Evolutionary conservation across 2,888 invertebrate species (phyloP), one percentile per base, ranked within the genome.

Genomic region (Eurytoma californica): DNA sequence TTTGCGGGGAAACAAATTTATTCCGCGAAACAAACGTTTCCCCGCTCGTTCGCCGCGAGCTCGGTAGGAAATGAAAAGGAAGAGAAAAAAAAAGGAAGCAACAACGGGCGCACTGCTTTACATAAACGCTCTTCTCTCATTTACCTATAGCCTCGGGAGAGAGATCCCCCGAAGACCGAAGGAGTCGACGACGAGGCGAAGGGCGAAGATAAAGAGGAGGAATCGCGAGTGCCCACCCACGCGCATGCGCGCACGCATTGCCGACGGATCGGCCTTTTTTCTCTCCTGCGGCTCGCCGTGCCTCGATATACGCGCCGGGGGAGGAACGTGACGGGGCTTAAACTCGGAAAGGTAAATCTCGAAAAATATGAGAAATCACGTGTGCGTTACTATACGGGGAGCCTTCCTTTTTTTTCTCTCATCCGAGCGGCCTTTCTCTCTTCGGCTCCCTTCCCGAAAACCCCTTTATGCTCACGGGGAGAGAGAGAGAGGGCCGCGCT

Each of bases 301-400:
- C 49, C 51, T 49, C 68, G 55, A 63, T 53, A 39, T 30, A 39
- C n/a, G 51, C 18, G 78, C 18, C 20, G 81, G 76, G 66, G 67
- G 83, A 84, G 78, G 83, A 83, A 87, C 89, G 89, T 88, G 89
- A 89, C 89, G 85, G 83, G 84, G 88, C 89, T 88, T 87, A 88
- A 87, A 87, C 67, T 53, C 53, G n/a, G 53, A 13, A 76, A 85
- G 84, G 85, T 84, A 88, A 89, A 89, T 90, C 90, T 90, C 88
- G 88, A 89, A 89, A 90, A 89, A 89, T 90, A 90, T 86, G 88
- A 89, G 88, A 89, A 89, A 88, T 87, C 84, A 83, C 82, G 83
- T 72, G 70, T 68, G 66, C 66, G 47, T 49, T 39, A 39, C 39
- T 39, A 7, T 39, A 39, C 39, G 39, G 39, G 39, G 39, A 39